Evolutionary conservation across 1,140 invertebrate genomes (phyloP), one percentile per base, ranked within the genome.

Genomic region (Calliopsis andreniformis): DNA sequence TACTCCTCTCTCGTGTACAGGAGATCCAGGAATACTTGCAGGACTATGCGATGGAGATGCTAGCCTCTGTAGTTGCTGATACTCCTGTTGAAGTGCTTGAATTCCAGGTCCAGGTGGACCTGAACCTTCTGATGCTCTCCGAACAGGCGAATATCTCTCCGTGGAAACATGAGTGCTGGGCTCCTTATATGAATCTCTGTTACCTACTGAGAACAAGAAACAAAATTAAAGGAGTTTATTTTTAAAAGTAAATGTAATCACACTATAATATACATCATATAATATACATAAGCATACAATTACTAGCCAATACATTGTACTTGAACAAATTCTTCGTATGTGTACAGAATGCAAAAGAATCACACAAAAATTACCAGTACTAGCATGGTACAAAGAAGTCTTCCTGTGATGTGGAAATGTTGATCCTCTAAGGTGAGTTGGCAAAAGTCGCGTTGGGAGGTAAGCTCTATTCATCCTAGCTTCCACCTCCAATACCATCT

Each of bases 121-220:
- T 0, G 93, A 94, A 39, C 95, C 96, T 92, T 98, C 98, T 76
- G 96, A 97, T 35, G 97, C 97, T 81, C 98, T 93, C 51, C 98
- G 93, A 16, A 98, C 97, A 0, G 97, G 97, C 75, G 96, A 98
- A 89, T 97, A 98, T 66, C 97, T 93, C 91, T 98, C 97, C 45
- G 93, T 93, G n/a, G 91, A 82, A 66, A 92, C 89, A 49, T 92
- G 91, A 30, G 85, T 85, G 69, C 89, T 92, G 51, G 91, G 89
- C 69, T 92, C 92, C 82, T 92, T 92, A 69, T 92, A 92, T 0
- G 92, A 92, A 67, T 92, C 91, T 80, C 91, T 88, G 56, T 84
- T 88, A 35, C 87, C 91, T 83, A 84, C 84, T 89, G 76, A 72
- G 80, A 78, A 63, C 39, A 70, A 63, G 45, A 67, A 80, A 55